Evolutionary conservation across 2,113 vertebrate species (phyloP), one percentile per base, ranked within the genome.

Genomic region (Anoura caudifer): DNA sequence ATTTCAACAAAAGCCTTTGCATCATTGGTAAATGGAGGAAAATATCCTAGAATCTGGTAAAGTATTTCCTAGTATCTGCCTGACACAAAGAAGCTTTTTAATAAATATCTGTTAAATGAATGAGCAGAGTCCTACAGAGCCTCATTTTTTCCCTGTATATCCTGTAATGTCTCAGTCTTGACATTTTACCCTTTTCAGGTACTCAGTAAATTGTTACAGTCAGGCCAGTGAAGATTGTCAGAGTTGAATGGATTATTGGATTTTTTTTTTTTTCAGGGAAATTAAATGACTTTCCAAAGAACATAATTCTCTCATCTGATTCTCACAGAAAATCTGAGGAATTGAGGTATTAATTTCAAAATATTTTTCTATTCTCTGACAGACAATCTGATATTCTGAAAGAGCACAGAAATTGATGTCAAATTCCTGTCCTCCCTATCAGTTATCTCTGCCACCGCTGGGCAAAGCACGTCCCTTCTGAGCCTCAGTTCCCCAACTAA

Each of bases 281-380:
- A 95, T 93, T 83, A 82, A 94, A 89, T 87, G 31, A 79, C 31
- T 90, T 87, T 90, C 41, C 59, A 41, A n/a, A 75, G 63, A 73
- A 54, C 22, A 82, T 82, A 81, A 67, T 1, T 67, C 77, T 77
- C 87, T 87, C 47, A 70, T 38, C 75, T 70, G 47, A n/a, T 75
- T 79, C 75, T 90, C 91, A 84, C 72, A 80, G 41, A 61, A 95
- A 22, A 70, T 4, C 41, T 91, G 80, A 84, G 41, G 36, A 69
- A 1, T 50, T 33, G 67, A 15, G 59, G 36, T 86, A 13, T 72
- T 94, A 59, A 63, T 77, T 88, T 91, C 72, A 91, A 88, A 96
- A 52, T 24, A 72, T 9, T 47, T 61, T 28, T 36, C 47, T 70
- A 41, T 61, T 75, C 43, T 73, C 20, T 61, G 70, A 80, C 36